Conservation (phyloP, 2,797 vertebrate genomes). For the Onychomys torridus region DNA sequence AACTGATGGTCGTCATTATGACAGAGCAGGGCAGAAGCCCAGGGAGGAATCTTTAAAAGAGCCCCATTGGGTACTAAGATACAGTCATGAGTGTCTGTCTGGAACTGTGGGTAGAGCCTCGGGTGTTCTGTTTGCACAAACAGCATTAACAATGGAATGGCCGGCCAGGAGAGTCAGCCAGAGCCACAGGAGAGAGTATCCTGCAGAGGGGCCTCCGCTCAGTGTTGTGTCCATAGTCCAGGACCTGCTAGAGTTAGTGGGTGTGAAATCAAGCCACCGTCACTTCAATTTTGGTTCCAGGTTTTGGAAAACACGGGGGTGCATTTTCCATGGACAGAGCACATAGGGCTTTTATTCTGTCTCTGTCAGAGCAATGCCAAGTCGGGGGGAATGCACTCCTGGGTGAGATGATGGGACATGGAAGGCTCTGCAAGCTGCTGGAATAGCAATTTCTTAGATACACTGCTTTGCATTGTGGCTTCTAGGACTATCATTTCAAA, state of each 20-base stretch:
- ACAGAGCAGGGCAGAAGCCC: neutral
- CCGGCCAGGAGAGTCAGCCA: neutral
- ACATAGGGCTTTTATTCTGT: neutral
- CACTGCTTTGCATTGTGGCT: too few relatives aligned
- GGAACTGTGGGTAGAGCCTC: neutral
- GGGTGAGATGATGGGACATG: neutral
- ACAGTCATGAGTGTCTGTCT: neutral
- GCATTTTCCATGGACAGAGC: neutral
- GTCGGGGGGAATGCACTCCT: neutral
- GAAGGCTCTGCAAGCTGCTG: too few relatives aligned
- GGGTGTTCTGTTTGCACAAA: neutral
- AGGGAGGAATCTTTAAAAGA: neutral
- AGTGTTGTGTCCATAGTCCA: neutral
- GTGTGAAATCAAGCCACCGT: neutral
- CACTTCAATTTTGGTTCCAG: neutral
- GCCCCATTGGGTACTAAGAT: neutral
- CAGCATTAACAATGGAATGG: neutral
- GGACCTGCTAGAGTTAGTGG: neutral
- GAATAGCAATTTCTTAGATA: neutral
- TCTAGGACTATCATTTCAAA: neutral
- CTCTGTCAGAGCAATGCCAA: neutral
- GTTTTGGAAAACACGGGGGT: neutral
- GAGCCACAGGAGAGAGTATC: neutral
- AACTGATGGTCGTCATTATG: neutral
- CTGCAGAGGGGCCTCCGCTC: fast-evolving